Conservation (phyloP, 2,797 vertebrate species). For the Hydrolagus colliei region DNA sequence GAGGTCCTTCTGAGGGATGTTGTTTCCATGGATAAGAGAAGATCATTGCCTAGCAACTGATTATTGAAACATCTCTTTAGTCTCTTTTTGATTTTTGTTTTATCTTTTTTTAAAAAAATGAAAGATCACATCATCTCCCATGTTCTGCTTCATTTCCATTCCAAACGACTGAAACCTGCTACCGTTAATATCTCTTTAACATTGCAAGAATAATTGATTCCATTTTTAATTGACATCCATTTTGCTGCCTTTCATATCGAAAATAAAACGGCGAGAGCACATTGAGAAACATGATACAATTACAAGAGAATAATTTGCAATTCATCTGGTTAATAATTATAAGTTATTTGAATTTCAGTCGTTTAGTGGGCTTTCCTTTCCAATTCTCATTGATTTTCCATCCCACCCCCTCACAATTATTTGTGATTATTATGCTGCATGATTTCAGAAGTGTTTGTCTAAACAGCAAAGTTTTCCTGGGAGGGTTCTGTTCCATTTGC, state of each 20-base stretch:
- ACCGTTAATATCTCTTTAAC: not conserved
- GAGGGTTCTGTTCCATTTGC: too few relatives aligned
- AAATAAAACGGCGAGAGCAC: too few relatives aligned
- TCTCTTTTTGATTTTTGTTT: constrained; percentile 22
- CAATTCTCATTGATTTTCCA: not conserved
- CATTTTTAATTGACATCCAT: not conserved
- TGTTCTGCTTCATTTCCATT: constrained; percentile 9
- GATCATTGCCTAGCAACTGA: constrained; percentile 27
- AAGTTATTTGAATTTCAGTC: too few relatives aligned
- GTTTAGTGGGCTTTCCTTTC: not conserved
- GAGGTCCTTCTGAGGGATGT: not conserved
- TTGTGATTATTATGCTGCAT: too few relatives aligned
- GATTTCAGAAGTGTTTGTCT: too few relatives aligned
- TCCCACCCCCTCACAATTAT: not conserved
- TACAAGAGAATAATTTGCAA: too few relatives aligned
- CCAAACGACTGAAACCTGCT: constrained; percentile 3
- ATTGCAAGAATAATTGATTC: constrained; percentile 17
- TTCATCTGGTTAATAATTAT: too few relatives aligned
- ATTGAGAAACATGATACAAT: too few relatives aligned
- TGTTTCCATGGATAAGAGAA: constrained; percentile 30
- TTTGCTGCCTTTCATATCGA: not conserved
- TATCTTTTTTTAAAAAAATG: not conserved
- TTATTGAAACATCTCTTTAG: constrained; percentile 27
- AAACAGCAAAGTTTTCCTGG: too few relatives aligned
- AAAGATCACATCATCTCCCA: constrained; percentile 5